Percentiles rank a stretch among this genome's conserved stretches.
These are phyloP conservation scores for Polyergus mexicanus DNA, from an alignment of 1,140 invertebrate species.

Conservation along the genomic window DNA sequence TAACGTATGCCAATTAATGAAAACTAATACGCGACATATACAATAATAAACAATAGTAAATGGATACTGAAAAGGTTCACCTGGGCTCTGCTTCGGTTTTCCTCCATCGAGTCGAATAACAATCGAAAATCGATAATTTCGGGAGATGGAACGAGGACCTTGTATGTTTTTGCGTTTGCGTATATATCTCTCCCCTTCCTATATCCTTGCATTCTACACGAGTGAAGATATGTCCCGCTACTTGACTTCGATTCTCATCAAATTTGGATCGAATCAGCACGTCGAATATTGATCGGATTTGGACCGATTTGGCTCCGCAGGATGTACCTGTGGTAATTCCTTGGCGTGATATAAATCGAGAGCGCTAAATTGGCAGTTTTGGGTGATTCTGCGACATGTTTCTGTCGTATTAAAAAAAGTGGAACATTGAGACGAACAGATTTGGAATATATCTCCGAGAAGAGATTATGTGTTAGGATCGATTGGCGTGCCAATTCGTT, in stretches of 20 bases:
- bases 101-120: not conserved
- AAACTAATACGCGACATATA: not conserved
- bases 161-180: not conserved
- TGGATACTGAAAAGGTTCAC: conserved; percentile 36
- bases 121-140: conserved; percentile 22
- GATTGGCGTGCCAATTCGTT: conserved; percentile 63
- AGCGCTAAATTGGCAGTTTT: conserved; percentile 72
- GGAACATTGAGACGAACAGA: conserved; percentile 67
- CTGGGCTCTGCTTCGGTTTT: not conserved
- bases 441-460: conserved; percentile 39
- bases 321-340: conserved; percentile 53
- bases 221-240: conserved; percentile 22
- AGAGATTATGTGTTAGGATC: conserved; percentile 38
- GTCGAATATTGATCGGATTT: conserved; percentile 44
- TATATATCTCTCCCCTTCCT: not conserved
- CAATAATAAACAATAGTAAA: not conserved
- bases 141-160: conserved; percentile 23
- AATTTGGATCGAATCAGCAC: conserved; percentile 46
- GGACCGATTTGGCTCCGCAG: conserved; percentile 44
- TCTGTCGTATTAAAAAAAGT: conserved; percentile 54
- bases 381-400: conserved; percentile 67
- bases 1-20: conserved; percentile 11
- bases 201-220: conserved; percentile 13
- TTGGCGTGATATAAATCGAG: conserved; percentile 67
- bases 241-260: conserved; percentile 1